These are phyloP conservation scores for Melanotaenia parkinsoni DNA, from an alignment of 2,797 vertebrate genomes.

Conservation along the genomic window DNA sequence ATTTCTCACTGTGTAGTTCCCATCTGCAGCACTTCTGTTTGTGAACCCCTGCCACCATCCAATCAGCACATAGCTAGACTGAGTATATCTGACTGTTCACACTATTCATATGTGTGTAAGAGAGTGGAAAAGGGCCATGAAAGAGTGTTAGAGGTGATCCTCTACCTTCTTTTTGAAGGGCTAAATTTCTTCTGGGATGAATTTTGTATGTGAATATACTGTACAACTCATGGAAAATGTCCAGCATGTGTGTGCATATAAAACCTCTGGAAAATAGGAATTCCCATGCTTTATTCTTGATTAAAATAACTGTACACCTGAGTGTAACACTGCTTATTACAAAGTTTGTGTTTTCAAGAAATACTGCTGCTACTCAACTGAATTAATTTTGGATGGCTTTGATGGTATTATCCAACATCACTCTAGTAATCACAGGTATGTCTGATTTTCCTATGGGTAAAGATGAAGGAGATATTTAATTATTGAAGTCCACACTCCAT, in stretches of 20 bases:
- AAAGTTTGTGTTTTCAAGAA: not conserved
- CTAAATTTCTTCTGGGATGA: conserved; percentile 48
- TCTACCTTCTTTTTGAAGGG: conserved; percentile 49
- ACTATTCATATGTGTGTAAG: conserved; percentile 4
- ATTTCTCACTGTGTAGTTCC: conserved; percentile 60
- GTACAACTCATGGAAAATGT: conserved; percentile 24
- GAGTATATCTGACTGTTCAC: conserved; percentile 6
- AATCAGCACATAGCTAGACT: conserved; percentile 59
- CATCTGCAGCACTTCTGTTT: conserved; percentile 57
- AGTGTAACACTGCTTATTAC: not conserved
- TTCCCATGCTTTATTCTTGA: conserved; percentile 12
- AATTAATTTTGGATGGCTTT: not conserved
- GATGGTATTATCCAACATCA: not conserved
- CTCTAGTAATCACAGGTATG: not conserved
- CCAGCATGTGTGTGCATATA: not conserved
- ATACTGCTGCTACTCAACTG: conserved; percentile 2
- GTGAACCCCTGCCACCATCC: conserved; percentile 64
- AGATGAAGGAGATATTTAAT: conserved; percentile 4
- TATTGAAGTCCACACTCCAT: not conserved
- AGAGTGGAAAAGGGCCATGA: conserved; percentile 20
- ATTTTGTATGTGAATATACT: conserved; percentile 37
- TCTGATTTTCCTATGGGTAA: not conserved
- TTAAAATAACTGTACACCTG: not conserved
- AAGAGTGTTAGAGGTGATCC: conserved; percentile 35
- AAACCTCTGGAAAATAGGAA: conserved; percentile 10